Conservation (phyloP, 1,140 invertebrate species). For the Lasioglossum baleicum region DNA sequence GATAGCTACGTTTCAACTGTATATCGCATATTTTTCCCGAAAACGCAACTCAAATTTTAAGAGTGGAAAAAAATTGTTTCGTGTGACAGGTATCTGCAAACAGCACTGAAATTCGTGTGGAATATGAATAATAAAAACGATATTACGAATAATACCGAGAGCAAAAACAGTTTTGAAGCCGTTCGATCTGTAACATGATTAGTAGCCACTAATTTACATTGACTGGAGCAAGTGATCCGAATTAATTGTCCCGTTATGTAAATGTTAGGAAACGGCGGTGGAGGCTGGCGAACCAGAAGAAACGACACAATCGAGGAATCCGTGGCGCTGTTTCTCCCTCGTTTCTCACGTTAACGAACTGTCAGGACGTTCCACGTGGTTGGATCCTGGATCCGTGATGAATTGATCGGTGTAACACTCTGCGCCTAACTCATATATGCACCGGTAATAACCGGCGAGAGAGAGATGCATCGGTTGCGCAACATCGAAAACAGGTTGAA, state of each 20-base stretch:
- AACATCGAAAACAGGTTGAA: constrained; percentile 1
- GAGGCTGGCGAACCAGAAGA: not conserved
- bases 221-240: not conserved
- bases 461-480: constrained; percentile 1
- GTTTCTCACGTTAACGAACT: constrained; percentile 52
- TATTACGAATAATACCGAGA: too few relatives aligned
- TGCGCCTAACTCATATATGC: not conserved
- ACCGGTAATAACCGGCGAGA: constrained; percentile 1
- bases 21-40: too few relatives aligned
- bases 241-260: not conserved
- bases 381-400: constrained; percentile 44
- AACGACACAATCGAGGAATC: not conserved
- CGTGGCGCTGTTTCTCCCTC: not conserved
- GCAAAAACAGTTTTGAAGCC: too few relatives aligned
- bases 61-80: too few relatives aligned
- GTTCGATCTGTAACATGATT: too few relatives aligned
- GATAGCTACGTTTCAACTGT: too few relatives aligned
- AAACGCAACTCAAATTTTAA: too few relatives aligned
- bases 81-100: too few relatives aligned
- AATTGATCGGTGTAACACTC: constrained; percentile 33
- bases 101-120: too few relatives aligned
- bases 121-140: too few relatives aligned
- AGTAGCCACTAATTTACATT: not conserved
- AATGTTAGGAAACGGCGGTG: not conserved
- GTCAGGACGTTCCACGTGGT: constrained; percentile 36